These are phyloP conservation scores for Leuctra nigra DNA, from an alignment of 2,888 invertebrate genomes.

Conservation along the genomic window DNA sequence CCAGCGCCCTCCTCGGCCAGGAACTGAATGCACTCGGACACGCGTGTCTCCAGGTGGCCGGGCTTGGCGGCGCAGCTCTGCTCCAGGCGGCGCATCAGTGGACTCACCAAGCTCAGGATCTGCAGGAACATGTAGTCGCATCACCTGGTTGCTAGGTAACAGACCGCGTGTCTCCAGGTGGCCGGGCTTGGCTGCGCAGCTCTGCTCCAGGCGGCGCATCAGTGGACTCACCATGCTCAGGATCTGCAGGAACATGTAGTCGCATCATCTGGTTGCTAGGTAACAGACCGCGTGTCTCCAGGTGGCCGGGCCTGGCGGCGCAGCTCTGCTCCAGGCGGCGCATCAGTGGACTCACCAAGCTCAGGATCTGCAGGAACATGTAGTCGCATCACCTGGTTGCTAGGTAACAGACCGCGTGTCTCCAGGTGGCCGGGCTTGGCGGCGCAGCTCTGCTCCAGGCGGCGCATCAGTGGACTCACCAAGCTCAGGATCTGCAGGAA, in stretches of 20 bases:
- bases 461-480: constrained; percentile 54
- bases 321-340: constrained; percentile 57
- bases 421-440: constrained; percentile 23
- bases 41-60: constrained; percentile 31
- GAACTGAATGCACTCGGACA: constrained; percentile 48
- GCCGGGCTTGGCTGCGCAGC: constrained; percentile 35
- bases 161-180: constrained; percentile 31
- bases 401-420: no score
- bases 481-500: constrained; percentile 51
- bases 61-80: constrained; percentile 41
- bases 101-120: constrained; percentile 53
- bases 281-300: constrained; percentile 33
- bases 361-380: constrained; percentile 45
- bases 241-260: no score
- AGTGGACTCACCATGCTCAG: constrained; percentile 59
- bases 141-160: no score
- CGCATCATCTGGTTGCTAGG: no score
- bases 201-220: constrained; percentile 57
- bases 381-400: no score
- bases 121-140: no score
- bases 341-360: constrained; percentile 56
- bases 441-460: constrained; percentile 53
- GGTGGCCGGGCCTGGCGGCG: constrained; percentile 22
- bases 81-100: constrained; percentile 59
- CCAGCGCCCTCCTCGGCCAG: constrained; percentile 48